Percentiles rank a stretch among this genome's conserved stretches.
Conservation (phyloP, 2,113 vertebrate species). For the Microcebus tavaratra region DNA sequence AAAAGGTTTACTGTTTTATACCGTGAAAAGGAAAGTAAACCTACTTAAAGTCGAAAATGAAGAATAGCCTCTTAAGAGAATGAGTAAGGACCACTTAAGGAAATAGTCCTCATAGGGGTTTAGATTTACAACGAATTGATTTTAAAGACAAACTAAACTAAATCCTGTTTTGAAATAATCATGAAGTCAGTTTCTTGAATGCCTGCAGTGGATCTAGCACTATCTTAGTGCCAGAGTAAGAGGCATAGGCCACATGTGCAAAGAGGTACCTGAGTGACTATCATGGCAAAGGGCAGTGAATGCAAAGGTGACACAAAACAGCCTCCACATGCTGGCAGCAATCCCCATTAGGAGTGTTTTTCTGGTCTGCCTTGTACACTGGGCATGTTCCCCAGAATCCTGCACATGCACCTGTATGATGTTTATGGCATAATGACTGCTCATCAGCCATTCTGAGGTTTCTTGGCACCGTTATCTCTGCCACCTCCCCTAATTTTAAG, state of each 20-base stretch:
- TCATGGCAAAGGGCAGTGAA: background rate
- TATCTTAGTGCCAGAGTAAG: background rate
- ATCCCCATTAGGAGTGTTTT: fast-evolving
- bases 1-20: background rate
- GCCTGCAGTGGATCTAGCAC: background rate
- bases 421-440: background rate
- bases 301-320: fast-evolving
- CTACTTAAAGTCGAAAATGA: background rate
- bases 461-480: too few species aligned
- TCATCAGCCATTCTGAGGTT: background rate
- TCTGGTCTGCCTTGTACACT: background rate
- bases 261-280: background rate
- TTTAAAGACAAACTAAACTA: background rate
- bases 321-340: background rate
- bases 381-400: background rate
- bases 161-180: background rate
- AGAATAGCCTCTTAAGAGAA: slow-evolving; percentile 27
- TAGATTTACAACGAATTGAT: background rate
- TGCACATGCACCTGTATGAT: background rate
- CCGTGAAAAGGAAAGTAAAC: background rate
- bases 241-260: background rate
- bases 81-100: background rate
- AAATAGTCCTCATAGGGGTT: background rate
- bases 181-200: background rate
- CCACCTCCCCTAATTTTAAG: background rate